Conservation (phyloP, 2,888 invertebrate species). For the Thera obeliscata region DNA sequence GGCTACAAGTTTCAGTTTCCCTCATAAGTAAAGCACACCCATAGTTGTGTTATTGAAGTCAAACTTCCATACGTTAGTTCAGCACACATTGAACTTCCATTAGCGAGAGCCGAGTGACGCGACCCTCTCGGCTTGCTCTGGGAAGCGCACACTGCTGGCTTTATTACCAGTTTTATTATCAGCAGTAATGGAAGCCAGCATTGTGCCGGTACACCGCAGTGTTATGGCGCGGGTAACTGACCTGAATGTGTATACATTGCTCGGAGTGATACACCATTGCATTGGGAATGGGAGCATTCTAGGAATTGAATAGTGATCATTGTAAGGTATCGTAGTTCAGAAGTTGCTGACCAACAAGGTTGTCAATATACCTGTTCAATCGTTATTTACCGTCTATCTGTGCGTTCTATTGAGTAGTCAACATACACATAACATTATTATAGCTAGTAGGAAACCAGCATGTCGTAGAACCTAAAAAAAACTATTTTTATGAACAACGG, state of each 20-base stretch:
- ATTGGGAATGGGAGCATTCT: slow-evolving; percentile 20
- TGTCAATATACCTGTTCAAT: not conserved
- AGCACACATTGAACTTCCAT: slow-evolving; percentile 28
- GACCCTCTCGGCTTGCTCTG: slow-evolving; percentile 12
- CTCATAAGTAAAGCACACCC: not conserved
- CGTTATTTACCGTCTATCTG: not conserved
- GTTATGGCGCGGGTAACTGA: slow-evolving; percentile 22
- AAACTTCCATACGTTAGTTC: not conserved
- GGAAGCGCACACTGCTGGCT: slow-evolving; percentile 21
- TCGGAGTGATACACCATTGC: slow-evolving; percentile 15
- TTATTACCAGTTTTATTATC: slow-evolving; percentile 25
- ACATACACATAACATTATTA: no score
- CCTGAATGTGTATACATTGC: slow-evolving; percentile 28
- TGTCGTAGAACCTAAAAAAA: no score
- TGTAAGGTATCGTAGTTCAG: slow-evolving; percentile 4
- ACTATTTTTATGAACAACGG: no score
- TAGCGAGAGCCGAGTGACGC: slow-evolving; percentile 10
- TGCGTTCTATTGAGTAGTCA: not conserved
- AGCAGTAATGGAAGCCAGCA: slow-evolving; percentile 24
- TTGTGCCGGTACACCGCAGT: slow-evolving; percentile 17
- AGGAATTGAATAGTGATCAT: slow-evolving; percentile 20
- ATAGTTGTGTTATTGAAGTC: not conserved
- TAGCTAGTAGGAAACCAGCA: no score
- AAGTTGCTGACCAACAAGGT: slow-evolving; percentile 4
- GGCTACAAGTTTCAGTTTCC: not conserved